Evolutionary conservation across 2,113 vertebrate genomes (phyloP).

Genomic region (Anoplopoma fimbria): DNA sequence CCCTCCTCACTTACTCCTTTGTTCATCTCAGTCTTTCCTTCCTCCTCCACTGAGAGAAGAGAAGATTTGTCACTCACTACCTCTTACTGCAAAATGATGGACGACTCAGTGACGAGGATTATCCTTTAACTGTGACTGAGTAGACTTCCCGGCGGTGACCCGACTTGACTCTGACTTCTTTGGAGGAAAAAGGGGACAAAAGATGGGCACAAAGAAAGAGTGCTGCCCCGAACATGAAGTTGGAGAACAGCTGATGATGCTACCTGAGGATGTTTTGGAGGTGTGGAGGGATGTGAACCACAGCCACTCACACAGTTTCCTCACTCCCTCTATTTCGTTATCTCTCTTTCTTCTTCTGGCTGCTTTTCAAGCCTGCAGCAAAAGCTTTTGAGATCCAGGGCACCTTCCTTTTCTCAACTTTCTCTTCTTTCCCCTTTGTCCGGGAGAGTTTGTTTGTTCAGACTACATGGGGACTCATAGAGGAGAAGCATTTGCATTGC

Average conservation of each 20-base stretch:
- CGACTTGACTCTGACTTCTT: conserved; percentile 12
- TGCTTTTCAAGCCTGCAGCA: conserved; percentile 61
- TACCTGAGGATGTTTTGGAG: conserved; percentile 59
- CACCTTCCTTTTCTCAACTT: conserved; percentile 40
- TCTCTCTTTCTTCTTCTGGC: conserved; percentile 54
- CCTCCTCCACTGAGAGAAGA: conserved; percentile 59
- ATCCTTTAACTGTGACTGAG: conserved; percentile 30
- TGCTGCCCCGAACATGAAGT: conserved; percentile 8
- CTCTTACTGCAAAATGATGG: conserved; percentile 59
- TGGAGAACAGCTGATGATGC: conserved; percentile 46
- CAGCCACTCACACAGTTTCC: conserved; percentile 64
- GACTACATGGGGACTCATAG: conserved; percentile 62
- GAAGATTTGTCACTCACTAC: conserved; percentile 55
- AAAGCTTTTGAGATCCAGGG: conserved; percentile 59
- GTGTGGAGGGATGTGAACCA: conserved; percentile 59
- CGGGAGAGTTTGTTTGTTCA: conserved; percentile 50
- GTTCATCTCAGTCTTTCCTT: conserved; percentile 66
- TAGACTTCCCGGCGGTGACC: conserved; percentile 29
- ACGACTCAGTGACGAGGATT: conserved; percentile 52
- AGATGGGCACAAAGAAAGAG: conserved; percentile 31
- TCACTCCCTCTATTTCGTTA: conserved; percentile 59
- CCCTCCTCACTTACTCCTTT: conserved; percentile 69
- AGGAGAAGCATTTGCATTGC: conserved; percentile 51
- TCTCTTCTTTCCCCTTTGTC: conserved; percentile 51
- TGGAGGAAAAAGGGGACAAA: conserved; percentile 27